Base-by-base conservation (phyloP, 2,888 invertebrate species). In the Schizaphis graminum region DNA sequence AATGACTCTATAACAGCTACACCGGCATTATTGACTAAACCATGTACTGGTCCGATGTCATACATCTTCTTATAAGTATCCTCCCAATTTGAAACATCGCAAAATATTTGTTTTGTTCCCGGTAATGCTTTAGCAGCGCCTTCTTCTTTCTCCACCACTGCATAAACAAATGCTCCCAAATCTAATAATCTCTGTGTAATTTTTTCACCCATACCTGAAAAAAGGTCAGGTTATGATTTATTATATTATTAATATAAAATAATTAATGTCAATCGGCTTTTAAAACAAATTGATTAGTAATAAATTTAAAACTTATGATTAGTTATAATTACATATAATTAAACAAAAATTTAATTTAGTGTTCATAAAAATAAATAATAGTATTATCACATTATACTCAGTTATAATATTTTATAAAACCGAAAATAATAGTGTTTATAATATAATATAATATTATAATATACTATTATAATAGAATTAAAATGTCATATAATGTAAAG, bases 1-100 rank as follows among this genome's bases (percentile, higher is more conserved):
- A 99, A 97, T 0, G 98, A 97, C 95, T 97, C 97, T 53, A 98
- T 96, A 77, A 96, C 95, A 8, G 97, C 97, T 56, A 97, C 96
- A 1, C 97, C 99, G 1, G 99, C 99, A 96, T 99, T 99, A 95
- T 99, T 99, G 0, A 99, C 98, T 61, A 99, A 96, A 8, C 98
- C 97, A 96, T 99, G 98, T 95, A 98, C 97, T 94, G 96, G 96
- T 1, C 97, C 97, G 56, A 97, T 96, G 67, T 97, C 96, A 95
- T 96, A 96, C 93, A 96, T 95, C 0, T 98, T 95, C 0, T 96
- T 97, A 94, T 97, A 96, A 0, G 98, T 96, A 3, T 97, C 49
- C 5, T 91, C 96, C 98, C 98, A 99, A 95, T 98, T 96, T 13
- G 96, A 96, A 53, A 99, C 95, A 96, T 99, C 98, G 0, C 97